These are phyloP conservation scores for Spicauda simplicius DNA, from an alignment of 2,888 invertebrate genomes.

Conservation along the genomic window DNA sequence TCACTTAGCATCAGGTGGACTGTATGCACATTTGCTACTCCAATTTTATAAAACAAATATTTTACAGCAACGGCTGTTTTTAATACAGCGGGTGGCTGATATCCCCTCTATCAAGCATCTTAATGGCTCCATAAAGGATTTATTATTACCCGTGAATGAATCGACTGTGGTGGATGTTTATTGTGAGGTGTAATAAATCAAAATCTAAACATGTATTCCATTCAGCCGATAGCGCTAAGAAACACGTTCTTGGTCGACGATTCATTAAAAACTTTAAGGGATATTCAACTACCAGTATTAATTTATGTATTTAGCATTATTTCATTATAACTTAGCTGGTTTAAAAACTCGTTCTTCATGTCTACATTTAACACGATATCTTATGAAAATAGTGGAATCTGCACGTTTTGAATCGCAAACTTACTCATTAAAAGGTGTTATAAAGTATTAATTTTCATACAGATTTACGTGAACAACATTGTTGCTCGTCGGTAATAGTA, in stretches of 20 bases:
- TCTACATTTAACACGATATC: not conserved
- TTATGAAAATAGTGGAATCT: not conserved
- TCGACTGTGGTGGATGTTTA: conserved; percentile 46
- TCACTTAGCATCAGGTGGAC: too few species aligned
- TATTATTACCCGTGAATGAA: conserved; percentile 50
- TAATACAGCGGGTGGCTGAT: conserved; percentile 15
- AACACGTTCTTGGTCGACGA: conserved; percentile 27
- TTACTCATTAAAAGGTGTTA: not conserved
- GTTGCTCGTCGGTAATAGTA: not conserved
- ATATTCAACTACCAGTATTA: conserved; percentile 14
- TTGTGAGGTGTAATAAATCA: conserved; percentile 52
- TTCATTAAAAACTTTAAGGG: conserved; percentile 29
- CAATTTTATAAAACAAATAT: not conserved
- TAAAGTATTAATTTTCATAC: not conserved
- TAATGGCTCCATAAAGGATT: conserved; percentile 52
- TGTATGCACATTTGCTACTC: too few species aligned
- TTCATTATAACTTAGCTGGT: too few species aligned
- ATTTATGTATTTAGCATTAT: conserved; percentile 7
- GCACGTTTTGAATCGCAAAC: not conserved
- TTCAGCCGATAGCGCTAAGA: conserved; percentile 38
- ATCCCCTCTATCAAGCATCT: conserved; percentile 41
- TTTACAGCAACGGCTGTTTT: conserved; percentile 12
- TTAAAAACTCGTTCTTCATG: not conserved
- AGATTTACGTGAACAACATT: not conserved
- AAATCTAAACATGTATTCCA: conserved; percentile 47